A percentile compares a stretch with the other conserved stretches of the same genome.
phyloP scores from a whole-genome alignment of 2,797 vertebrate species.

The Eleutherodactylus coqui region DNA sequence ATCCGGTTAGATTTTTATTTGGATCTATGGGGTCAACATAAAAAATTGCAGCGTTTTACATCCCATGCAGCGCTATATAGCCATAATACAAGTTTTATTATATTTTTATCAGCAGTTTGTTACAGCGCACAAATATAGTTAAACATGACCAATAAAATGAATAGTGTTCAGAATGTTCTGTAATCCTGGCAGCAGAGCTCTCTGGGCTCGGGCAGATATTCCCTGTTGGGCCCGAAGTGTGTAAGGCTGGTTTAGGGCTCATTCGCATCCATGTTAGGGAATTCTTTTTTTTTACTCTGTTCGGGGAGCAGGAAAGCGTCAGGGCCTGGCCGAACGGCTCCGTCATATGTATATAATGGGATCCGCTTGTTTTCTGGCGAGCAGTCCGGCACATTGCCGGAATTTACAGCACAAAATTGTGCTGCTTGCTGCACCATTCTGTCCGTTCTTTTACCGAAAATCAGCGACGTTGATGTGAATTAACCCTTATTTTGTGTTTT shows the following conservation, averaged over 20 bases:
- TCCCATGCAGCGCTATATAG: slow-evolving; percentile 27
- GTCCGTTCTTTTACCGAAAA: no score
- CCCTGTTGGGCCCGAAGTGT: background rate
- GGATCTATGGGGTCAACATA: slow-evolving; percentile 7
- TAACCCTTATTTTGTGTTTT: background rate
- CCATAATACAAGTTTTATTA: slow-evolving; percentile 33
- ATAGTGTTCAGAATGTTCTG: slow-evolving; percentile 31
- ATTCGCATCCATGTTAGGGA: no score
- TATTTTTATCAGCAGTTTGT: slow-evolving; percentile 42
- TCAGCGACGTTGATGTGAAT: no score
- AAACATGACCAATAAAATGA: slow-evolving; percentile 45
- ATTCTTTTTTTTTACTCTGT: no score
- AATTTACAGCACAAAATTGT: no score
- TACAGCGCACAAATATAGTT: slow-evolving; percentile 40
- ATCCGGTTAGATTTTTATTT: slow-evolving; percentile 45
- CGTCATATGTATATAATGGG: no score
- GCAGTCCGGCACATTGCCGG: no score
- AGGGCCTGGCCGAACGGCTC: no score
- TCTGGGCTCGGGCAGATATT: background rate
- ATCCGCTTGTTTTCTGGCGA: no score
- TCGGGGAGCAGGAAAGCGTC: no score
- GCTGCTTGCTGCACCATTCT: no score
- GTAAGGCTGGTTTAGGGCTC: background rate
- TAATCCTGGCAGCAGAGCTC: slow-evolving; percentile 15
- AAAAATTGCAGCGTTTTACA: slow-evolving; percentile 45